A percentile compares a stretch with the other conserved stretches of the same genome.
Conservation (phyloP, 2,888 invertebrate genomes). For the Agriopis leucophaearia region DNA sequence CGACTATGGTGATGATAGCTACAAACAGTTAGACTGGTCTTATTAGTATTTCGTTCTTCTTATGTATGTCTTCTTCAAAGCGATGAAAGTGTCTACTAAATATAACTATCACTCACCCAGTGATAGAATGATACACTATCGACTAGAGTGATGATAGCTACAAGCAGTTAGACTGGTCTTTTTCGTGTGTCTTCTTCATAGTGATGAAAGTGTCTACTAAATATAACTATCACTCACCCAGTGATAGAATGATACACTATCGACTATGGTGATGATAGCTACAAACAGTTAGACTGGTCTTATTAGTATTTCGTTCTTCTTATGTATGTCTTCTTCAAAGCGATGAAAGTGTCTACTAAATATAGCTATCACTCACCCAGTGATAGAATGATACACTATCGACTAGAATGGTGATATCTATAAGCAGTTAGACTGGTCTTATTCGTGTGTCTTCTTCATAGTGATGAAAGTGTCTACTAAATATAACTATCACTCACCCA, state of each 20-base stretch:
- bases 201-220: too few species aligned
- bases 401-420: constrained; percentile 5
- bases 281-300: too few species aligned
- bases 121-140: constrained; percentile 39
- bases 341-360: constrained; percentile 14
- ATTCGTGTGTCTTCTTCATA: too few species aligned
- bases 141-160: constrained; percentile 23
- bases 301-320: too few species aligned
- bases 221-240: too few species aligned
- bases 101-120: constrained; percentile 43
- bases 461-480: constrained; percentile 11
- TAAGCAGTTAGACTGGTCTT: constrained; percentile 6
- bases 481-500: constrained; percentile 36
- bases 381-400: constrained; percentile 39
- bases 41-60: too few species aligned
- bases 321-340: not conserved
- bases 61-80: not conserved
- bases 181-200: too few species aligned
- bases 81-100: constrained; percentile 15
- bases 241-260: too few species aligned
- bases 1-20: too few species aligned
- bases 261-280: too few species aligned
- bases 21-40: too few species aligned
- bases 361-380: constrained; percentile 43
- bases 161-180: constrained; percentile 7